These are phyloP conservation scores for Synergus japonicus DNA, from an alignment of 2,888 invertebrate genomes.

Conservation along the genomic window DNA sequence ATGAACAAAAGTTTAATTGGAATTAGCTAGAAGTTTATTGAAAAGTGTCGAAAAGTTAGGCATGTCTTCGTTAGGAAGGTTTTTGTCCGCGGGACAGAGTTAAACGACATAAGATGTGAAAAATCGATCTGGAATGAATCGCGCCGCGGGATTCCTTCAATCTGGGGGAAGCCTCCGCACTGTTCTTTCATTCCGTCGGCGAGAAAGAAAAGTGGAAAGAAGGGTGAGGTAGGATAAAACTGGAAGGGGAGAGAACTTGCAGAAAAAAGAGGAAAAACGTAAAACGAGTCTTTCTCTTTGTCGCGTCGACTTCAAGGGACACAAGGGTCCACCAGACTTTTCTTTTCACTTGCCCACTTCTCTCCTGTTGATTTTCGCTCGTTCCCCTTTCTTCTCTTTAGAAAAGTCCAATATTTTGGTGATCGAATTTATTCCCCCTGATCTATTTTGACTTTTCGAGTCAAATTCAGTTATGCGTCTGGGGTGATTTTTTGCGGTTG, in stretches of 20 bases:
- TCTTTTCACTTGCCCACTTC: constrained; percentile 42
- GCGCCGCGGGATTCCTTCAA: constrained; percentile 66
- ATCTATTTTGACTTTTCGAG: constrained; percentile 43
- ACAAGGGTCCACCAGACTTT: constrained; percentile 34
- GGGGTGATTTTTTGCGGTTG: constrained; percentile 33
- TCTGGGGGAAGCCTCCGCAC: constrained; percentile 53
- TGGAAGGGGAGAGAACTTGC: constrained; percentile 37
- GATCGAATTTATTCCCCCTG: constrained; percentile 63
- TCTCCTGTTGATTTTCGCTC: constrained; percentile 46
- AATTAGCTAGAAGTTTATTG: background rate
- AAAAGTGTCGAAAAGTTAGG: constrained; percentile 16
- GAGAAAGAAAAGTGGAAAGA: constrained; percentile 52
- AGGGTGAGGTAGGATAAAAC: constrained; percentile 42
- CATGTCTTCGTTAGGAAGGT: constrained; percentile 32
- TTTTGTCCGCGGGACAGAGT: constrained; percentile 62
- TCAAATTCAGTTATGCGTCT: constrained; percentile 11
- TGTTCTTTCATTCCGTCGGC: constrained; percentile 53
- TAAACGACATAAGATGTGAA: constrained; percentile 65
- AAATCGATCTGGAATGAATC: constrained; percentile 69
- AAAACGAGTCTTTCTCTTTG: constrained; percentile 45
- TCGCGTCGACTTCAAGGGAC: constrained; percentile 46
- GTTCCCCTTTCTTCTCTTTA: constrained; percentile 43
- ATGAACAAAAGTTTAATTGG: background rate
- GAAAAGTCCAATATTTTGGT: constrained; percentile 74
- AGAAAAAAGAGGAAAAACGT: constrained; percentile 34